A percentile compares a stretch with the other conserved stretches of the same genome.
Evolutionary conservation across 2,113 vertebrate species (phyloP).

Genomic region (Neopipo cinnamomea): DNA sequence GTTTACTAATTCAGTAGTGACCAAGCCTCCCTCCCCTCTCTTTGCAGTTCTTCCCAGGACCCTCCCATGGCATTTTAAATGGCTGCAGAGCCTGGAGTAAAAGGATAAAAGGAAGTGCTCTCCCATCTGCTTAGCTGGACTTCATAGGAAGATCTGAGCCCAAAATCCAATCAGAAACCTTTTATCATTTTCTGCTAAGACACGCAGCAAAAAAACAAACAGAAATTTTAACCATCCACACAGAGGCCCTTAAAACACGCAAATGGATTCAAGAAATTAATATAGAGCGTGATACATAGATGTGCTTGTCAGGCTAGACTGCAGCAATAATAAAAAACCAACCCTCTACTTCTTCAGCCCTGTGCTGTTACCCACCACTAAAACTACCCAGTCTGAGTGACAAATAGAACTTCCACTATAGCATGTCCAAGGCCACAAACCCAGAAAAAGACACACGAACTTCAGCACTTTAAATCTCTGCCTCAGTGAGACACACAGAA

Average conservation of each 20-base stretch:
- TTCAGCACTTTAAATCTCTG: not conserved
- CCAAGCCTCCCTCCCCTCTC: not conserved
- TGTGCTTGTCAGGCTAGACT: not conserved
- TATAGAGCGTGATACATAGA: not conserved
- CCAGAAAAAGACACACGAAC: not conserved
- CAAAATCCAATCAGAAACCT: not conserved
- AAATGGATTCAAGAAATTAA: not conserved
- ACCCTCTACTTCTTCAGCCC: not conserved
- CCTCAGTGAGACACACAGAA: fast-evolving
- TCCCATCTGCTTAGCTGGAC: not conserved
- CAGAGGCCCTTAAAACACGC: not conserved
- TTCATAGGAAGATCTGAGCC: not conserved
- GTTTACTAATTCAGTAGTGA: not conserved
- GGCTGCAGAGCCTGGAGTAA: not conserved
- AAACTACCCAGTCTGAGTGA: not conserved
- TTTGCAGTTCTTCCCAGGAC: not conserved
- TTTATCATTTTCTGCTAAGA: slow-evolving; percentile 3
- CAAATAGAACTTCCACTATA: not conserved
- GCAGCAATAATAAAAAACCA: not conserved
- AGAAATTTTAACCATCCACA: not conserved
- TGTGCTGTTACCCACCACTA: not conserved
- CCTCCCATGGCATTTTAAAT: not conserved
- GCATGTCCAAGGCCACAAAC: not conserved
- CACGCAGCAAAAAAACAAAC: not conserved
- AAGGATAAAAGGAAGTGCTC: not conserved